Base-by-base conservation (phyloP, 2,888 invertebrate genomes). In the Catocala fraxini region DNA sequence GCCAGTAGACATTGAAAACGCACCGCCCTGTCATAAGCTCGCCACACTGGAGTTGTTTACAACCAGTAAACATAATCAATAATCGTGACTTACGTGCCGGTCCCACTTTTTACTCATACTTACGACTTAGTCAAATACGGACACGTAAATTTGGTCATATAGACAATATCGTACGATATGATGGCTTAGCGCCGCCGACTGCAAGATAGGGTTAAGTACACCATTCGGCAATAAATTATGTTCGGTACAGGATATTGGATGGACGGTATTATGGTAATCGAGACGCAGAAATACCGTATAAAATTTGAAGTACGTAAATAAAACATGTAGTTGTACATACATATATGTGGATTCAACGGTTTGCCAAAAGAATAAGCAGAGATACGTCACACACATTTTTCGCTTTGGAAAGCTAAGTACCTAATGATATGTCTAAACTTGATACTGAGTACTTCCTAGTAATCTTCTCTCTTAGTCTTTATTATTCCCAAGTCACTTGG, bases 41-140 rank as follows among this genome's bases (percentile, higher is more conserved):
- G 77, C 83, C 83, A 85, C 82, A 88, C 85, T 88, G 87, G 88
- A 90, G 82, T 87, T 87, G 89, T 91, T 92, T 91, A 90, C 87
- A 88, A 82, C 83, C 85, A 85, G 89, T 90, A 91, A 90, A 92
- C 88, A 86, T 90, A 89, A 91, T 92, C 91, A 92, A 92, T 92
- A 90, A 89, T 85, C 84, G 85, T 88, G 88, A 90, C 85, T 89
- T 90, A 90, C 85, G 87, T 79, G 85, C 82, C 84, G 77, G 81
- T 76, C 82, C 73, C 76, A 85, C 81, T 85, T 90, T 90, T 90
- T 88, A 89, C 84, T 83, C 83, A 81, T 81, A 83, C 85, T 89
- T 85, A 82, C 75, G 64, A 77, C 80, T 82, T 79, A 81, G 77
- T 82, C 84, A 83, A 87, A 88, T 88, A 88, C 85, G 82, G 72